A percentile compares a stretch with the other conserved stretches of the same genome.
phyloP scores from a whole-genome alignment of 2,797 vertebrate genomes.

The Sebastes minor region DNA sequence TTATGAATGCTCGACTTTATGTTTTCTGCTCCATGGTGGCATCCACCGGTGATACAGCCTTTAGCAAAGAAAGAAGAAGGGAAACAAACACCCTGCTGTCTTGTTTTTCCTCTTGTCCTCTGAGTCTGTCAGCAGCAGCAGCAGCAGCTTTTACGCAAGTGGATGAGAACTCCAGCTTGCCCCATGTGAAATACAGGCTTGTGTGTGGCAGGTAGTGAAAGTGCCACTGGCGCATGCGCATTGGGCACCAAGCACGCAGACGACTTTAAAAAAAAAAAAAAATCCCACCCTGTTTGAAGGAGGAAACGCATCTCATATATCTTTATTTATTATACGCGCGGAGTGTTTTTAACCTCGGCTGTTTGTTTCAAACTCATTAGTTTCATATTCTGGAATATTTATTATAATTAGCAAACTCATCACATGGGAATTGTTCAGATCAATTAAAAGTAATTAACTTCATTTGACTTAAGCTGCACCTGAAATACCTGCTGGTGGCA shows the following conservation, averaged over 20 bases:
- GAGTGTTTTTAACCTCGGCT: background rate
- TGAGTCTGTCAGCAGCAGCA: constrained; percentile 64
- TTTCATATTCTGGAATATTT: background rate
- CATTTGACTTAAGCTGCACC: background rate
- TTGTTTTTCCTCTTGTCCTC: constrained; percentile 66
- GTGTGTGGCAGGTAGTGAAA: constrained; percentile 83
- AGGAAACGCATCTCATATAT: constrained; percentile 38
- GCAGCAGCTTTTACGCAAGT: constrained; percentile 73
- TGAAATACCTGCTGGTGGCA: constrained; percentile 7
- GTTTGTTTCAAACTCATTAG: background rate
- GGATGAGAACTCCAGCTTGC: constrained; percentile 75
- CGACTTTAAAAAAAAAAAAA: background rate
- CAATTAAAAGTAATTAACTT: background rate
- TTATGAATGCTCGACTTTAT: constrained; percentile 53
- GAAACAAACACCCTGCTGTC: constrained; percentile 18
- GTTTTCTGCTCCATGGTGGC: constrained; percentile 70
- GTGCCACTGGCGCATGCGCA: constrained; percentile 81
- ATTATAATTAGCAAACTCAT: background rate
- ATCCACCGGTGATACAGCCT: constrained; percentile 57
- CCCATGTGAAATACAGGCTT: constrained; percentile 83
- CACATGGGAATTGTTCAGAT: background rate
- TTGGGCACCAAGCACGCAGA: constrained; percentile 23
- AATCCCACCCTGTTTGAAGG: constrained; percentile 62
- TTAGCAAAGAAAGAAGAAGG: constrained; percentile 1
- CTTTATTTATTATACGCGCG: constrained; percentile 14